Evolutionary conservation across 1,140 invertebrate genomes (phyloP).

Genomic region (Babylonia areolata): DNA sequence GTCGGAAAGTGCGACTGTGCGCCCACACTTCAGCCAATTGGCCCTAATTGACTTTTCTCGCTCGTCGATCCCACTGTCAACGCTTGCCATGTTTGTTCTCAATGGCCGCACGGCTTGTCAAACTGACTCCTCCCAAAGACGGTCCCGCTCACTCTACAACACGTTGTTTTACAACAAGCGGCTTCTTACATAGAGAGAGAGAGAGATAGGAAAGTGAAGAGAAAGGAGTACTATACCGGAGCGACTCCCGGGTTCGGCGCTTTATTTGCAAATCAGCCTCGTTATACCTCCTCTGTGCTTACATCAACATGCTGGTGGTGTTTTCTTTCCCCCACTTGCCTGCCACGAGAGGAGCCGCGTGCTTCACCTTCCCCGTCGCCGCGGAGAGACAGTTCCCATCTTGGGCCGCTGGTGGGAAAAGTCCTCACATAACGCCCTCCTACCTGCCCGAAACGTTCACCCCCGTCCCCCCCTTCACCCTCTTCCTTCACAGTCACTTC

Average conservation of each 20-base stretch:
- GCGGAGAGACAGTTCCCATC: neutral
- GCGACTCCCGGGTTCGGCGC: too few species aligned
- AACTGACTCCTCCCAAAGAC: too few species aligned
- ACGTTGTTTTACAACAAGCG: too few species aligned
- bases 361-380: neutral
- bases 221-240: too few species aligned
- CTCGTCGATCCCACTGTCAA: neutral
- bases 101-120: neutral
- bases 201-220: too few species aligned
- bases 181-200: too few species aligned
- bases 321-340: constrained; percentile 1
- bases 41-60: neutral
- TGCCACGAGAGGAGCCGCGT: constrained; percentile 9
- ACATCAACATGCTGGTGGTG: constrained; percentile 10
- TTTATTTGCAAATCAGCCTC: constrained; percentile 24
- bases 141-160: too few species aligned
- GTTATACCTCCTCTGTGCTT: neutral
- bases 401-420: neutral
- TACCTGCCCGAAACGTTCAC: too few species aligned
- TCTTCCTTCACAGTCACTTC: too few species aligned
- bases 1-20: neutral
- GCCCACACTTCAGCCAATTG: neutral
- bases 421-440: too few species aligned
- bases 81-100: constrained; percentile 11
- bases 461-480: too few species aligned